Base-by-base conservation (phyloP, 2,888 invertebrate genomes). In the Agrotis ipsilon region DNA sequence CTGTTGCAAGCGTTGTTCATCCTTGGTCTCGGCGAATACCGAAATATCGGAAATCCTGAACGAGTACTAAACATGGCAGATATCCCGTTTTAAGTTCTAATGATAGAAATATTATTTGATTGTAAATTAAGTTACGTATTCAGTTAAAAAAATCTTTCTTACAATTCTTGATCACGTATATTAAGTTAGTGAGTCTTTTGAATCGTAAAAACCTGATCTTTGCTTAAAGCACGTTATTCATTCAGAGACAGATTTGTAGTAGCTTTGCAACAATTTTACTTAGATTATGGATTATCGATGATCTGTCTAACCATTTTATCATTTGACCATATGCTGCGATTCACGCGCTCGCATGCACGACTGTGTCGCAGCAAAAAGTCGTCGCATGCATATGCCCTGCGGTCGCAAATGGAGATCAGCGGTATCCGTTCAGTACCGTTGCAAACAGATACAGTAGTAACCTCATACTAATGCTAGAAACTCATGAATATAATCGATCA, bases 401-500 rank as follows among this genome's bases (percentile, higher is more conserved):
- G 81, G 78, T 79, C 61, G 51, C 78, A 72, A 81, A 77, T 68
- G 68, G 78, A 72, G 78, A 79, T 79, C 72, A 79, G 71, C 82
- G 81, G 82, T 79, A 77, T 69, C 24, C 39, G 48, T 64, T 59
- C 68, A 68, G 78, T 83, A 74, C 83, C 82, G 83, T 82, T 83
- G 83, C 67, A 67, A 77, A 80, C 60, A 72, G 61, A 67, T 73
- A 69, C 83, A 77, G 72, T 77, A 77, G 73, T 71, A 67, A 64
- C 71, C 69, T 68, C 76, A 64, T 67, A 72, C 73, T 69, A 79
- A 75, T 80, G 73, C 76, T 84, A 78, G 80, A 81, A 80, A 74
- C 83, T 87, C 82, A 82, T 83, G 77, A 86, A 87, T 87, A 88
- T 83, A 87, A 82, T 86, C 78, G 83, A 84, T 84, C 85, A 87